Conservation (phyloP, 1,140 invertebrate genomes). For the Papilio polyxenes region DNA sequence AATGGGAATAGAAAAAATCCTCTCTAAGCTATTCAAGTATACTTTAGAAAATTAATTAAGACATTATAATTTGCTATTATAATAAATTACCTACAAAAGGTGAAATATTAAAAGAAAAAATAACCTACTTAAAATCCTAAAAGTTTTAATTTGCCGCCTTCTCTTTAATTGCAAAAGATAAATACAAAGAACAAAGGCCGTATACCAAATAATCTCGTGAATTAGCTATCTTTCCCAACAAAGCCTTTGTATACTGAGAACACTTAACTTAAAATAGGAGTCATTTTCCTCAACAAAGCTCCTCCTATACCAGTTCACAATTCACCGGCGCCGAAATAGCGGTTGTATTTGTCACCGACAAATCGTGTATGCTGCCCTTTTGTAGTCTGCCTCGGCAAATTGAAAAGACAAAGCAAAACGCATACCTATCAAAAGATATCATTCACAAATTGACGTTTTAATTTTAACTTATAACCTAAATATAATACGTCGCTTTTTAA, state of each 20-base stretch:
- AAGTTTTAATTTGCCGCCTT: slow-evolving; percentile 25
- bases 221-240: slow-evolving; percentile 38
- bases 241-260: slow-evolving; percentile 36
- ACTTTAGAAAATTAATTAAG: background rate
- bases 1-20: background rate
- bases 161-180: slow-evolving; percentile 37
- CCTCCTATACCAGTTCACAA: slow-evolving; percentile 20
- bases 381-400: background rate
- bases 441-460: background rate
- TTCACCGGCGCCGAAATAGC: slow-evolving; percentile 27
- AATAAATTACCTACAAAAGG: background rate
- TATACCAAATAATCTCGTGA: slow-evolving; percentile 33
- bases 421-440: background rate
- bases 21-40: background rate
- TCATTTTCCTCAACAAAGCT: slow-evolving; percentile 36
- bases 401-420: background rate
- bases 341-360: slow-evolving; percentile 22
- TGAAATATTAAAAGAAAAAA: background rate
- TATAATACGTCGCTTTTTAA: background rate
- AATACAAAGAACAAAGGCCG: slow-evolving; percentile 34
- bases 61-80: background rate
- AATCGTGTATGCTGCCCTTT: background rate
- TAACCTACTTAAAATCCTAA: background rate
- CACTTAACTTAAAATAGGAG: slow-evolving; percentile 38
- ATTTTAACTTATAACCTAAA: background rate